Evolutionary conservation across 1,140 invertebrate genomes (phyloP).

Genomic region (Chironomus tepperi): DNA sequence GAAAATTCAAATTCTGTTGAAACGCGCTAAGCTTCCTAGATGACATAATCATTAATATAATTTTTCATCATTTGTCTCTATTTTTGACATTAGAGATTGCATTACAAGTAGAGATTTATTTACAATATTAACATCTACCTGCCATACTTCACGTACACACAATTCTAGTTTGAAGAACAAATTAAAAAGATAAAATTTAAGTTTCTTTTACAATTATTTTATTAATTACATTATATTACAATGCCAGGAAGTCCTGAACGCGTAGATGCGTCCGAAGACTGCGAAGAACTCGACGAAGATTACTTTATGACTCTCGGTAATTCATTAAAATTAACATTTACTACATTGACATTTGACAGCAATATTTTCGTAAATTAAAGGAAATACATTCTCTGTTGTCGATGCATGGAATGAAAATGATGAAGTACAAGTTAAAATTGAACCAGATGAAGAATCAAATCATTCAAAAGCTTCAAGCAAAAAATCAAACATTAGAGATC

Average conservation of each 20-base stretch:
- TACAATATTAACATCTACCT: no score
- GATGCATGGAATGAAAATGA: not conserved
- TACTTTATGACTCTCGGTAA: not conserved
- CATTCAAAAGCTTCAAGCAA: not conserved
- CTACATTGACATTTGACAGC: not conserved
- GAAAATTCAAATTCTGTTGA: not conserved
- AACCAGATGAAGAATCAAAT: not conserved
- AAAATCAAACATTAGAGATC: not conserved
- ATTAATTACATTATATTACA: not conserved
- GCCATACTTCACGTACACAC: no score
- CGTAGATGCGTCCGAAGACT: not conserved
- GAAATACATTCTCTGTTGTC: not conserved
- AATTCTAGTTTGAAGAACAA: no score
- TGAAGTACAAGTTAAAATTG: not conserved
- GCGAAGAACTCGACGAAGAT: not conserved
- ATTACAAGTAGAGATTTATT: no score
- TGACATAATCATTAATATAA: no score
- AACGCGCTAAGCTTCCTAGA: no score
- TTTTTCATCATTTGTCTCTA: no score
- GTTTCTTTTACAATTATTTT: no score
- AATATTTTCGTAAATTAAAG: not conserved
- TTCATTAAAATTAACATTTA: not conserved
- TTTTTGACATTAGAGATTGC: no score
- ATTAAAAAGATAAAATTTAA: no score
- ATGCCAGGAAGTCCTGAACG: not conserved